These are phyloP conservation scores for Ennomos erosarius DNA, from an alignment of 2,888 invertebrate genomes.

Conservation along the genomic window DNA sequence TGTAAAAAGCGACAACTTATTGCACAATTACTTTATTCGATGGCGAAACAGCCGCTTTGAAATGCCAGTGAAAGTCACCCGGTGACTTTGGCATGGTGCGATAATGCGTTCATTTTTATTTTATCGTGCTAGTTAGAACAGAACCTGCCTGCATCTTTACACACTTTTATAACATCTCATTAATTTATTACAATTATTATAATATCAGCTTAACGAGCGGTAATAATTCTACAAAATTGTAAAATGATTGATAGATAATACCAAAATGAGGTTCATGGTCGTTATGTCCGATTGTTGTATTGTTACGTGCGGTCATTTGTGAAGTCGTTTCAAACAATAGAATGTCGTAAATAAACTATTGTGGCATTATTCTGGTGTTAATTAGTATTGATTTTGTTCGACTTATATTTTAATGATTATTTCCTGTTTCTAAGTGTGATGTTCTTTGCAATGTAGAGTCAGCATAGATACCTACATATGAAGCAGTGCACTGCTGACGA, in stretches of 20 bases:
- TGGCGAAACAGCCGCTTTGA: conserved; percentile 80
- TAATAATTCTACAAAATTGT: conserved; percentile 22
- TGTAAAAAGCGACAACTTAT: conserved; percentile 81
- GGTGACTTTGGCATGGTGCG: conserved; percentile 76
- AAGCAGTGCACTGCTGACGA: too few species aligned
- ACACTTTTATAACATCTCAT: conserved; percentile 10
- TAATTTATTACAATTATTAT: conserved; percentile 20
- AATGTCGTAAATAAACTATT: conserved; percentile 23
- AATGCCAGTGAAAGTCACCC: conserved; percentile 82
- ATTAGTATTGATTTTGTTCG: too few species aligned
- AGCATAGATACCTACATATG: too few species aligned
- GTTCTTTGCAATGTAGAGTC: too few species aligned
- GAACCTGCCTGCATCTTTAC: conserved; percentile 15
- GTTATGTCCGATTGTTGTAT: conserved; percentile 46
- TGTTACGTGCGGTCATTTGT: conserved; percentile 42
- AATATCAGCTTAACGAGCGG: conserved; percentile 22
- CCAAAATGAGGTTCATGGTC: conserved; percentile 54
- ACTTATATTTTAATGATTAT: too few species aligned
- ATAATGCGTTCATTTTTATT: conserved; percentile 48
- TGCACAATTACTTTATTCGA: conserved; percentile 82
- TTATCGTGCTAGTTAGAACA: conserved; percentile 36
- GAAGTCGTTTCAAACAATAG: conserved; percentile 43
- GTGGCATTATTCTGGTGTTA: neutral
- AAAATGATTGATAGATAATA: conserved; percentile 42
- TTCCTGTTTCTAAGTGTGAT: too few species aligned